Conservation (phyloP, 2,888 invertebrate genomes). For the Platycheirus albimanus region DNA sequence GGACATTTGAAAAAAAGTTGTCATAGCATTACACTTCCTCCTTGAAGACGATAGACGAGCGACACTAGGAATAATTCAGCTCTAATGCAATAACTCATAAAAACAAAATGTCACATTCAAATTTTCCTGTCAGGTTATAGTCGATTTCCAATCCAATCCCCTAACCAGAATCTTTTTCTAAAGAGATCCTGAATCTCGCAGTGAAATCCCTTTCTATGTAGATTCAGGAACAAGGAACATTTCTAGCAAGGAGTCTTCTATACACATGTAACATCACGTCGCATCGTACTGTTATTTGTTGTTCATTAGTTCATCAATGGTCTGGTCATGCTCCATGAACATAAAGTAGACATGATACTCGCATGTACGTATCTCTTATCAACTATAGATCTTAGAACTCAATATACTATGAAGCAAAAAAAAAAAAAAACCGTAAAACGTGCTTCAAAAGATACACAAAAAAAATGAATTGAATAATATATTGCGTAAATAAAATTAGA, state of each 20-base stretch:
- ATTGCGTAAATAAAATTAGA: conserved; percentile 25
- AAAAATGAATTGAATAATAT: conserved; percentile 57
- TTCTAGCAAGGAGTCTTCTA: no score
- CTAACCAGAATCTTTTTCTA: background rate
- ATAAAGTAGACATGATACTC: conserved; percentile 60
- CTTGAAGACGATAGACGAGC: no score
- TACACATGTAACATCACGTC: conserved; percentile 37
- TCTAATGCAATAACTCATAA: no score
- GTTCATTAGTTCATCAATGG: conserved; percentile 67
- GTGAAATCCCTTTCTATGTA: no score
- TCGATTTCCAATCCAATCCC: no score
- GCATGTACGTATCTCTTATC: conserved; percentile 71
- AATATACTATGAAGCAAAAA: conserved; percentile 38
- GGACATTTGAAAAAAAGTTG: no score
- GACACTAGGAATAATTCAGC: no score
- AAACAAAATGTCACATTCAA: no score
- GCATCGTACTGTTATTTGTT: conserved; percentile 52
- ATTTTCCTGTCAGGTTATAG: no score
- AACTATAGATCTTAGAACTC: conserved; percentile 43
- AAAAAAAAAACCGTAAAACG: conserved; percentile 56
- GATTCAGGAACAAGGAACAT: no score
- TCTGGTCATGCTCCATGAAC: conserved; percentile 62
- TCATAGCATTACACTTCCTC: no score
- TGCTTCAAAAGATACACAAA: conserved; percentile 22
- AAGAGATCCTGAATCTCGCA: no score